Conservation (phyloP, 2,888 invertebrate species). For the Himalopsyche japonica region DNA sequence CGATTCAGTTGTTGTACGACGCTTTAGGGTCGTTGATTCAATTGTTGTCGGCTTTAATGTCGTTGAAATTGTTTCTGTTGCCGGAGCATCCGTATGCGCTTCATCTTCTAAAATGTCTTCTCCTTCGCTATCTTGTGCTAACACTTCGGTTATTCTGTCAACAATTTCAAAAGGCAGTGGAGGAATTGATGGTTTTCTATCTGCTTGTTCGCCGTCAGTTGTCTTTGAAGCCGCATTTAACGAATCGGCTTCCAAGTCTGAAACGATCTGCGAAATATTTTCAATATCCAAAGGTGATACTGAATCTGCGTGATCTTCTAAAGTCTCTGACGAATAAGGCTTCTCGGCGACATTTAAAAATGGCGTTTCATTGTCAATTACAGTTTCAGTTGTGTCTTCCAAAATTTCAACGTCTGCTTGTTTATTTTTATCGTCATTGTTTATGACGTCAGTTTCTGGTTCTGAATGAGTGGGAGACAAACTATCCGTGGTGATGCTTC, state of each 20-base stretch:
- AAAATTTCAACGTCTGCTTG: slow-evolving; percentile 42
- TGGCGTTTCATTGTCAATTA: not conserved
- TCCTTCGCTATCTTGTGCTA: not conserved
- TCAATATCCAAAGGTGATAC: not conserved
- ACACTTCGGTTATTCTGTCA: slow-evolving; percentile 3
- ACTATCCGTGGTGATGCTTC: slow-evolving; percentile 63
- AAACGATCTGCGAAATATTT: slow-evolving; percentile 26
- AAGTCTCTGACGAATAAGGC: not conserved
- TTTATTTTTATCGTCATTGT: slow-evolving; percentile 43
- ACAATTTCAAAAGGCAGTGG: not conserved
- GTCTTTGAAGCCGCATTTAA: slow-evolving; percentile 9
- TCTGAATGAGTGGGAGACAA: slow-evolving; percentile 47
- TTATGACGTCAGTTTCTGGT: slow-evolving; percentile 51
- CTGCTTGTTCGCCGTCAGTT: not conserved
- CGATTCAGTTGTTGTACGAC: not conserved
- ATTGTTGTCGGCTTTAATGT: not conserved
- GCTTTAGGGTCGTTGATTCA: not conserved
- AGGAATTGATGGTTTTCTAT: not conserved
- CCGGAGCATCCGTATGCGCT: not conserved
- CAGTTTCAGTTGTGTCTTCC: not conserved
- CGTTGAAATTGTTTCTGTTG: not conserved
- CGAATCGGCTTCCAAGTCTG: slow-evolving; percentile 42
- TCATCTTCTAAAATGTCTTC: not conserved
- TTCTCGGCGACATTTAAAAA: not conserved
- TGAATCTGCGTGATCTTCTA: not conserved